A percentile compares a stretch with the other conserved stretches of the same genome.
Evolutionary conservation across 2,113 vertebrate species (phyloP).

Genomic region (Elaphurus davidianus): DNA sequence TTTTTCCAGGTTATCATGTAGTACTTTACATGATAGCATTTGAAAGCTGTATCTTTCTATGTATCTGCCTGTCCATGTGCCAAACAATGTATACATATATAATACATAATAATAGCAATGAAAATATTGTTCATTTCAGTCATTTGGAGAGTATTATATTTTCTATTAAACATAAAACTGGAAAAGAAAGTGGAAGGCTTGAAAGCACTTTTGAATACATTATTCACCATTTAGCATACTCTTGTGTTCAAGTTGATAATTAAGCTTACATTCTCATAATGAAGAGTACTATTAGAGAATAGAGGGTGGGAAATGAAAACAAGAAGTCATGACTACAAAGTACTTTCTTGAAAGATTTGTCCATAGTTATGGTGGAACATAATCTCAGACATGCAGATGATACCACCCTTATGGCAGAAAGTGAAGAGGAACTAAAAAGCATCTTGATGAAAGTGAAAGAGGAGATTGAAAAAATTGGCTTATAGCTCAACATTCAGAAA

Average conservation of each 20-base stretch:
- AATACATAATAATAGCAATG: neutral
- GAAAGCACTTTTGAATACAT: neutral
- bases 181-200: neutral
- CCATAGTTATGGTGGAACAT: neutral
- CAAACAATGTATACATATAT: neutral
- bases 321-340: neutral
- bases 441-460: too few relatives aligned
- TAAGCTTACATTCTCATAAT: slow-evolving; percentile 10
- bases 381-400: too few relatives aligned
- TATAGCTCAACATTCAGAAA: too few relatives aligned
- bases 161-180: neutral
- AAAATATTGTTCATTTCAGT: neutral
- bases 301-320: neutral
- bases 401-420: too few relatives aligned
- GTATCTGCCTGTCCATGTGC: neutral
- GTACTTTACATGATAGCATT: neutral
- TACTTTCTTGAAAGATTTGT: neutral
- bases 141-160: neutral
- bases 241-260: neutral
- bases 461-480: too few relatives aligned
- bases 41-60: neutral
- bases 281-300: neutral
- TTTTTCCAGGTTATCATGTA: neutral
- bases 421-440: too few relatives aligned
- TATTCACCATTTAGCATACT: neutral